Evolutionary conservation across 2,888 invertebrate genomes (phyloP).

Genomic region (Lasius fuliginosus): DNA sequence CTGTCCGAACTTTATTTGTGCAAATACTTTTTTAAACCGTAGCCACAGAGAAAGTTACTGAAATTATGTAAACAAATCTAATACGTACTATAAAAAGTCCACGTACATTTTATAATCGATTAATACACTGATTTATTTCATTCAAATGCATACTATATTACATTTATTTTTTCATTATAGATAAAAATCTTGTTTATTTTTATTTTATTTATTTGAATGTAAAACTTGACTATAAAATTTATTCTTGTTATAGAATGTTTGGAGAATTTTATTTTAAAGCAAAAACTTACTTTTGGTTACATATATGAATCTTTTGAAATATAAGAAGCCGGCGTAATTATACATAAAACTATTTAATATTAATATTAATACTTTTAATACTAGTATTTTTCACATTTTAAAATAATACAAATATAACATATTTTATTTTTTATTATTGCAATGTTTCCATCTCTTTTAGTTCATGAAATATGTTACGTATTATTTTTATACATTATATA

Average conservation of each 20-base stretch:
- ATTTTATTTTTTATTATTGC: background rate
- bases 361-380: background rate
- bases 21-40: background rate
- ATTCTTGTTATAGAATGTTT: background rate
- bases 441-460: background rate
- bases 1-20: constrained; percentile 34
- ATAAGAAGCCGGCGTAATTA: background rate
- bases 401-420: background rate
- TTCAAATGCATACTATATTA: background rate
- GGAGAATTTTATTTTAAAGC: background rate
- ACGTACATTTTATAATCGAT: background rate
- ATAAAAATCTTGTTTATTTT: background rate
- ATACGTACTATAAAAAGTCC: background rate
- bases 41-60: background rate
- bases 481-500: background rate
- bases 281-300: background rate
- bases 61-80: background rate
- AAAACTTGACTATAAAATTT: background rate
- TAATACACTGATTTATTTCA: background rate
- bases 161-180: background rate
- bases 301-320: background rate
- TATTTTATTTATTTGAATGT: background rate
- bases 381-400: background rate
- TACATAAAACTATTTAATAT: background rate
- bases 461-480: background rate